phyloP scores from a whole-genome alignment of 2,797 vertebrate genomes.

The Remorina albescens region DNA sequence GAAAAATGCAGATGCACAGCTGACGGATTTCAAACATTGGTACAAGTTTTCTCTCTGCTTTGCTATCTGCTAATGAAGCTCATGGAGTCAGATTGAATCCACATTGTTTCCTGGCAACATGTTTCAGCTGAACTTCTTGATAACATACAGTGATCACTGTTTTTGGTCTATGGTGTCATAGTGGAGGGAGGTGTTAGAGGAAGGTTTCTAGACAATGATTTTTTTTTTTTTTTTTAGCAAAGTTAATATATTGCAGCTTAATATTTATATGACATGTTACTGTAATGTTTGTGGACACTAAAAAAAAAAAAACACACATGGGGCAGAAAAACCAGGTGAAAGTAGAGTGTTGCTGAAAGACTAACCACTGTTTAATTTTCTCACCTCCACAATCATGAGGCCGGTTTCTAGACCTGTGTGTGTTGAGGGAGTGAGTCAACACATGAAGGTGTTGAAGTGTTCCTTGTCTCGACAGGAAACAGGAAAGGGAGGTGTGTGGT shows the following conservation, averaged over 20 bases:
- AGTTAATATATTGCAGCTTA: neutral
- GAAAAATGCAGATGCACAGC: too few relatives aligned
- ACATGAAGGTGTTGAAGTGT: constrained; percentile 53
- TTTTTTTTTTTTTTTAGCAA: neutral
- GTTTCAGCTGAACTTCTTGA: constrained; percentile 12
- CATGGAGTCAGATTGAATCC: constrained; percentile 17
- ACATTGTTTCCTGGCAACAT: constrained; percentile 42
- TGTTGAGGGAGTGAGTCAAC: constrained; percentile 37
- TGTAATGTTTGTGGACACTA: neutral
- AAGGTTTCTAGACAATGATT: neutral
- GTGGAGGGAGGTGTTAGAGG: neutral
- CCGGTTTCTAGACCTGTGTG: constrained; percentile 5
- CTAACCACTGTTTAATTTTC: constrained; percentile 37
- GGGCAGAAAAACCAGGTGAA: neutral
- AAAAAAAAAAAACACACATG: neutral
- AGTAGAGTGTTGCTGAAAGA: constrained; percentile 21
- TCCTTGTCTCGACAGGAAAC: constrained; percentile 56
- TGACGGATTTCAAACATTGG: too few relatives aligned
- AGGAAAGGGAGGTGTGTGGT: constrained; percentile 41
- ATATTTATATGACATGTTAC: constrained; percentile 8
- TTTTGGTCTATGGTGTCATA: neutral
- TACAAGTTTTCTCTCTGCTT: constrained; percentile 1
- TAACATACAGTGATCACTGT: neutral
- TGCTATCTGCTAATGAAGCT: constrained; percentile 29
- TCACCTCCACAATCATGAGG: constrained; percentile 8